Evolutionary conservation across 2,113 vertebrate genomes (phyloP), one percentile per base, ranked within the genome.

Genomic region (Vidua chalybeata): DNA sequence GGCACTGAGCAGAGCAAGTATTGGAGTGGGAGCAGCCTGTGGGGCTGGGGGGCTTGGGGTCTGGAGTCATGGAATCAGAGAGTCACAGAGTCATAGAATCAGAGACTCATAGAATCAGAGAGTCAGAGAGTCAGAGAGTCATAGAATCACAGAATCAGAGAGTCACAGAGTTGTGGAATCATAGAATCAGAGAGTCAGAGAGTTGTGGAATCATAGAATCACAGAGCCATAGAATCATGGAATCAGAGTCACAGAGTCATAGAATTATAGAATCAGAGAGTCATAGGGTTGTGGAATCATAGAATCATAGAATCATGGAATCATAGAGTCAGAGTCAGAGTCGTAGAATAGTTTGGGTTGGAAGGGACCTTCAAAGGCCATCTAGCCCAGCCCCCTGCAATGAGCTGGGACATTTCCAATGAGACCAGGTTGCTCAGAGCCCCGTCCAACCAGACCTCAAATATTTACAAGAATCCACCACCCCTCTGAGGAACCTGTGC

Each of bases 231-330:
- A n/a, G n/a, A n/a, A n/a, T 31, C 13, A 21, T 12, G 26, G 43
- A 27, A 17, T 30, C 66, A 43, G 3, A 9, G 11, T 37, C 41
- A 55, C 4, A 21, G 4, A 48, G 4, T 39, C 22, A 27, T 3
- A 5, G 31, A 66, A 2, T 45, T 12, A 41, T 4, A 8, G 24
- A 54, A 24, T 4, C 52, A 58, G 3, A 16, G 28, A 33, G 12
- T 24, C 7, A 9, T n/a, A n/a, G 33, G 62, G 0, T 27, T 5
- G n/a, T 43, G 1, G 28, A 56, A 2, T 33, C 9, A 15, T 2
- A 0, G 41, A 41, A 13, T n/a, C 7, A 7, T 3, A 1, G 21
- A 67, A 2, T 2, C 49, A 21, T 1, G 9, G 17, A 48, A 5
- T 2, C 48, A 6, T 11, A 6, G 15, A 48, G 5, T 4, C 23